Conservation (phyloP, 2,797 vertebrate genomes). For the Pangasius mekongensis region DNA sequence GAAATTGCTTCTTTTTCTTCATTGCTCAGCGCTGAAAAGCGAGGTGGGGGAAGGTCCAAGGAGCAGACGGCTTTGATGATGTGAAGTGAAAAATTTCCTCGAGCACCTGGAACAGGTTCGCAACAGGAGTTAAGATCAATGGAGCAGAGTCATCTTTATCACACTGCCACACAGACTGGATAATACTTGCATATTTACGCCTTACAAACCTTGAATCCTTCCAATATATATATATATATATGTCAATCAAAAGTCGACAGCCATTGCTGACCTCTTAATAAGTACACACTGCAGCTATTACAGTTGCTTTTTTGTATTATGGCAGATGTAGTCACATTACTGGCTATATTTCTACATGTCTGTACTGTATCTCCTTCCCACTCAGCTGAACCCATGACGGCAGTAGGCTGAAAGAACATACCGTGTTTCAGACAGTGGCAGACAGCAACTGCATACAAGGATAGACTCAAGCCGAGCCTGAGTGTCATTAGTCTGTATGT, state of each 20-base stretch:
- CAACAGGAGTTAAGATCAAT: conserved; percentile 51
- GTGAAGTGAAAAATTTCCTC: conserved; percentile 64
- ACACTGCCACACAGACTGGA: conserved; percentile 14
- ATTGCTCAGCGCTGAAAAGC: conserved; percentile 50
- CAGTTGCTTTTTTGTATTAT: conserved; percentile 39
- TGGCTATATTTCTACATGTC: conserved; percentile 49
- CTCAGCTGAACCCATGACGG: conserved; percentile 54
- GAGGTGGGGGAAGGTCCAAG: conserved; percentile 5
- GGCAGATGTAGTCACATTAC: conserved; percentile 50
- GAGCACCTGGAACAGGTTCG: conserved; percentile 28
- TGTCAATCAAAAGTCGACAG: conserved; percentile 32
- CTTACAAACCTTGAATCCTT: conserved; percentile 3
- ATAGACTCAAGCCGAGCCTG: conserved; percentile 52
- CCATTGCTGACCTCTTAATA: conserved; percentile 33
- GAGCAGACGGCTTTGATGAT: conserved; percentile 50
- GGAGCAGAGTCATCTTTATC: conserved; percentile 47
- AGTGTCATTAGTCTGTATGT: conserved; percentile 59
- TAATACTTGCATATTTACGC: conserved; percentile 36
- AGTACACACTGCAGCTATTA: conserved; percentile 42
- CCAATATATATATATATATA: conserved; percentile 1
- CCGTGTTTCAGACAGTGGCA: conserved; percentile 56
- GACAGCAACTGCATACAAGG: conserved; percentile 54
- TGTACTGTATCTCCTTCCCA: conserved; percentile 56
- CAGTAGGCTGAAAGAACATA: conserved; percentile 50
- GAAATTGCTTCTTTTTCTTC: conserved; percentile 41